phyloP scores from a whole-genome alignment of 2,888 invertebrate genomes.

The Macropis europaea region DNA sequence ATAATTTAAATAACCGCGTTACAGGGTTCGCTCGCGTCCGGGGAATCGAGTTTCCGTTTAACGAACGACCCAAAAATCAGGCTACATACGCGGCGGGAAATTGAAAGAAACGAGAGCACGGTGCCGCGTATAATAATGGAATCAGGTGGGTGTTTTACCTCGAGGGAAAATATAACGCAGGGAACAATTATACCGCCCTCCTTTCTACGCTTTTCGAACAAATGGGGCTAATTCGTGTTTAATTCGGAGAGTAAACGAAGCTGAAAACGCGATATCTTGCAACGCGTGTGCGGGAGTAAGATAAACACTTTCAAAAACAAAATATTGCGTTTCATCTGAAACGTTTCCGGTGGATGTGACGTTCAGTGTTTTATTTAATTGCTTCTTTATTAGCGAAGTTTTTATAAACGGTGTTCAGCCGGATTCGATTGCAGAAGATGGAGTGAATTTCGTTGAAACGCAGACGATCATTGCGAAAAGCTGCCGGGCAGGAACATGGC shows the following conservation, averaged over 20 bases:
- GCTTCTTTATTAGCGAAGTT: no score
- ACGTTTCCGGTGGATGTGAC: neutral
- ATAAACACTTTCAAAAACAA: neutral
- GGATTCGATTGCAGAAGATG: no score
- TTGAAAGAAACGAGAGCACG: neutral
- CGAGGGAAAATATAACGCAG: slow-evolving; percentile 8
- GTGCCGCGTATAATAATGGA: neutral
- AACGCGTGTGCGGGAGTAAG: slow-evolving; percentile 1
- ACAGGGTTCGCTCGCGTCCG: neutral
- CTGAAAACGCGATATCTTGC: slow-evolving; percentile 10
- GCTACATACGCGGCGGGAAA: neutral
- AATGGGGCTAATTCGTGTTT: slow-evolving; percentile 39
- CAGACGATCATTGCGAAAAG: neutral
- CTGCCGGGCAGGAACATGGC: neutral
- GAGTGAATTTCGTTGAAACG: neutral
- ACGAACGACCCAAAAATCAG: neutral
- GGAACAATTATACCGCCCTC: slow-evolving; percentile 17
- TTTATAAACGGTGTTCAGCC: no score
- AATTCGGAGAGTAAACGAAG: slow-evolving; percentile 38
- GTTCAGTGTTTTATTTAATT: no score
- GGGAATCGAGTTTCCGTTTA: slow-evolving; percentile 12
- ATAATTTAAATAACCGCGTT: slow-evolving; percentile 16
- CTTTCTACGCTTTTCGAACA: slow-evolving; percentile 2
- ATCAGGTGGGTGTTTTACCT: neutral
- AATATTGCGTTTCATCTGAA: slow-evolving; percentile 11